A percentile compares a stretch with the other conserved stretches of the same genome.
phyloP scores from a whole-genome alignment of 2,888 invertebrate species.

The Seladonia tumulorum region DNA sequence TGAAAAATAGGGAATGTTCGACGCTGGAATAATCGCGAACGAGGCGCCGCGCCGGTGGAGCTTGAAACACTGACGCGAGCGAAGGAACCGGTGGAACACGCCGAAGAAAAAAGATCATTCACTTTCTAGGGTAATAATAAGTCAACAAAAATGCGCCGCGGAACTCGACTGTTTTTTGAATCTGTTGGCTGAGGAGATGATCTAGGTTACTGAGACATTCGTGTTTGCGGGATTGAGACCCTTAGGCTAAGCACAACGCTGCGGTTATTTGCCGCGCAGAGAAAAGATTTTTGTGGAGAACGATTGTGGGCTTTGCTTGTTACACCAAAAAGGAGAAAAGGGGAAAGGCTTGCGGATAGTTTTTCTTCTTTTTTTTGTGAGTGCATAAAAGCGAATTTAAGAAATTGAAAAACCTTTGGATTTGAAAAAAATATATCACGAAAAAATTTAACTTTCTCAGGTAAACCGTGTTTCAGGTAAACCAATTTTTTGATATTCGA shows the following conservation, averaged over 20 bases:
- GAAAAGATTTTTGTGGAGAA: neutral
- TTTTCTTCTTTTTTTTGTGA: neutral
- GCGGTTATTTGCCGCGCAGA: neutral
- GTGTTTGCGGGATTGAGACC: neutral
- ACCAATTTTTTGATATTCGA: too few relatives aligned
- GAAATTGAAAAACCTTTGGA: neutral
- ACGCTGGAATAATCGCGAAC: slow-evolving; percentile 42
- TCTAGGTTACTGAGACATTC: neutral
- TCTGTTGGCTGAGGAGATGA: neutral
- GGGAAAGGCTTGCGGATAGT: neutral
- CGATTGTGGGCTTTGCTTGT: neutral
- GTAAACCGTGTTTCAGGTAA: too few relatives aligned
- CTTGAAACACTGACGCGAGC: neutral
- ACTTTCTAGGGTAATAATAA: slow-evolving; percentile 6
- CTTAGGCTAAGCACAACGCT: neutral
- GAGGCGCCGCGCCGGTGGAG: slow-evolving; percentile 2
- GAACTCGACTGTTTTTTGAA: neutral
- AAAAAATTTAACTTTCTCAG: too few relatives aligned
- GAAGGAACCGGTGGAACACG: neutral
- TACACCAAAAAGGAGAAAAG: neutral
- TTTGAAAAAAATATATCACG: neutral
- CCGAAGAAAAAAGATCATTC: neutral
- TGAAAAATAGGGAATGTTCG: slow-evolving; percentile 44
- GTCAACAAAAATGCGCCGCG: neutral
- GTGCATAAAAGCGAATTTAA: neutral